phyloP scores from a whole-genome alignment of 2,888 invertebrate species.

The Aricia artaxerxes region DNA sequence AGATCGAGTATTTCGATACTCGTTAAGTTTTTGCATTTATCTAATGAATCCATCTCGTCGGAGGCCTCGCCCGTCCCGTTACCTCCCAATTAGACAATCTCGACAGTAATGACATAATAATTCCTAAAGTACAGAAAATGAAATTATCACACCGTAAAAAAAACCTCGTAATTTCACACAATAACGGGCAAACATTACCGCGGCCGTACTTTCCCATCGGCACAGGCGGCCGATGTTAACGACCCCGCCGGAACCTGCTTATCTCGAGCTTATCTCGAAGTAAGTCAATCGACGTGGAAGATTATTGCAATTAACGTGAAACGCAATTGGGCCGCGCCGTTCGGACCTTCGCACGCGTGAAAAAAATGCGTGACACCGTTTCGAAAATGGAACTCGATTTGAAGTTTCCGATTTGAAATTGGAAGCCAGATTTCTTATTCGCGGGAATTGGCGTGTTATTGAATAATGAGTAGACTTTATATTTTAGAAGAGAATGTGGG shows the following conservation, averaged over 20 bases:
- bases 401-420: background rate
- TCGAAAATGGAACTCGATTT: background rate
- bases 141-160: slow-evolving; percentile 34
- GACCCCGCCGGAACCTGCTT: slow-evolving; percentile 53
- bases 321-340: slow-evolving; percentile 3
- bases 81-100: background rate
- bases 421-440: background rate
- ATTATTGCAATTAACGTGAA: slow-evolving; percentile 17
- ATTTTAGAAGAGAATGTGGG: slow-evolving; percentile 59
- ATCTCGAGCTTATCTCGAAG: slow-evolving; percentile 51
- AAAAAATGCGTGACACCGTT: background rate
- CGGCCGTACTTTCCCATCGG: slow-evolving; percentile 37
- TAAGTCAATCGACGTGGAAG: slow-evolving; percentile 46
- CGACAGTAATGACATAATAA: slow-evolving; percentile 16
- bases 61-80: background rate
- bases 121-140: slow-evolving; percentile 15
- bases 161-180: slow-evolving; percentile 22
- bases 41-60: background rate
- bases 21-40: slow-evolving; percentile 19
- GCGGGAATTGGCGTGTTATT: slow-evolving; percentile 1
- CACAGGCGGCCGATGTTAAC: slow-evolving; percentile 46
- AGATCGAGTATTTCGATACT: background rate
- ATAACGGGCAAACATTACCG: slow-evolving; percentile 39
- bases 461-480: slow-evolving; percentile 37
- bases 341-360: background rate